Base-by-base conservation (phyloP, 2,888 invertebrate species). In the Heterodera filipjevi region DNA sequence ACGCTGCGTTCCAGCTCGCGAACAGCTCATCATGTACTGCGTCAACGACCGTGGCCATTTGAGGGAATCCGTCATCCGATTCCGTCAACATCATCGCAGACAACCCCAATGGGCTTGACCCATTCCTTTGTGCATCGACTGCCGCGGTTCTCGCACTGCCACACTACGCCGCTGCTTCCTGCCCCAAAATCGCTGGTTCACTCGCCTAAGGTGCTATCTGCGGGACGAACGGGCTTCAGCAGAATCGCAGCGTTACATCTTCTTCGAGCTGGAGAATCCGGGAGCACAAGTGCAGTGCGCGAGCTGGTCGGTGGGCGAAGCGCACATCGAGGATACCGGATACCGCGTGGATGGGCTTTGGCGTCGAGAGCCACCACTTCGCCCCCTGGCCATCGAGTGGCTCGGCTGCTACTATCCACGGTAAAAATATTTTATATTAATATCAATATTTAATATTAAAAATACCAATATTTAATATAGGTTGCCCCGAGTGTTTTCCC, bases 1-100 rank as follows among this genome's bases (percentile, higher is more conserved):
- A 8, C n/a, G 16, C 44, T 0, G 12, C 16, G 0, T 77, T 73
- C 19, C 35, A 49, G 16, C 16, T 77, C 46, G 77, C 1, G 76
- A 77, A n/a, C 70, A 77, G 27, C 59, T 77, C 16, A 14, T 77
- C 27, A 2, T 44, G 14, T 77, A 77, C 35, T 77, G 77, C 8
- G 1, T 14, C 35, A 76, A 78, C n/a, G 78, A 78, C 2, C 78
- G 78, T 2, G 78, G 46, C 3, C 35, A 78, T 30, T 16, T 78
- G 0, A 78, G 78, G 14, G 66, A 77, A 22, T 27, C 66, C 14
- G 46, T 75, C 30, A 6, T 78, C 12, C 22, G 35, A 3, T 78
- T 78, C 30, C 78, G 78, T 0, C 14, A 33, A 10, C 33, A n/a
- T 53, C 0, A 46, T 77, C 1, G 49, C 27, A 0, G 66, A 74